phyloP scores from a whole-genome alignment of 2,888 invertebrate genomes.

The Cynaeus angustus region DNA sequence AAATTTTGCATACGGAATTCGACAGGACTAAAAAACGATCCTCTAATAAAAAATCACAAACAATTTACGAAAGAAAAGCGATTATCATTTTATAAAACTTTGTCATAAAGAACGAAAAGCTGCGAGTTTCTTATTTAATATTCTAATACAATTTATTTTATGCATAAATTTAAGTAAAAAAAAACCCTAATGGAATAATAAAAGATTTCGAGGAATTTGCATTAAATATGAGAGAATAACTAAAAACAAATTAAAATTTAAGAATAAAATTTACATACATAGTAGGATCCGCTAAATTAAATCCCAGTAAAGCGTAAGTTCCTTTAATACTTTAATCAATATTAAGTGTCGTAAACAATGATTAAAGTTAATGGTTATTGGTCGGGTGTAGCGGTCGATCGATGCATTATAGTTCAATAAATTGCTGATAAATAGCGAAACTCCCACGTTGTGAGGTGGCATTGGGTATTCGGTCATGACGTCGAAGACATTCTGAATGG shows the following conservation, averaged over 20 bases:
- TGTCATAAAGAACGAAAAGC: constrained; percentile 52
- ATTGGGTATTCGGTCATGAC: constrained; percentile 49
- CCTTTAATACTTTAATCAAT: constrained; percentile 64
- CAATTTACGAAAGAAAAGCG: constrained; percentile 44
- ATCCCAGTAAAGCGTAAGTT: constrained; percentile 62
- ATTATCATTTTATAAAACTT: constrained; percentile 50
- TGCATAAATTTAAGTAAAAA: constrained; percentile 55
- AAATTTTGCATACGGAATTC: too few species aligned
- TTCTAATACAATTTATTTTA: constrained; percentile 58
- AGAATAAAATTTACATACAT: constrained; percentile 68
- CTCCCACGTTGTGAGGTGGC: constrained; percentile 55
- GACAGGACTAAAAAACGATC: too few species aligned
- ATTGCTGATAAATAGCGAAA: constrained; percentile 59
- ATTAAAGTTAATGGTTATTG: constrained; percentile 65
- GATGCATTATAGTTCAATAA: constrained; percentile 59
- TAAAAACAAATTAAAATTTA: constrained; percentile 65
- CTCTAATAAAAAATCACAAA: constrained; percentile 30
- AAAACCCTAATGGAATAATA: constrained; percentile 56
- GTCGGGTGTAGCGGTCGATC: constrained; percentile 58
- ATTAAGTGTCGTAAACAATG: constrained; percentile 65
- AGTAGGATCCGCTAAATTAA: constrained; percentile 63
- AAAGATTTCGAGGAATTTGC: constrained; percentile 57
- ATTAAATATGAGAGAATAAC: constrained; percentile 62
- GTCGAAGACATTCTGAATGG: constrained; percentile 23
- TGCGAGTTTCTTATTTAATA: constrained; percentile 55